Conservation (phyloP, 2,113 vertebrate species). For the Bos javanicus region DNA sequence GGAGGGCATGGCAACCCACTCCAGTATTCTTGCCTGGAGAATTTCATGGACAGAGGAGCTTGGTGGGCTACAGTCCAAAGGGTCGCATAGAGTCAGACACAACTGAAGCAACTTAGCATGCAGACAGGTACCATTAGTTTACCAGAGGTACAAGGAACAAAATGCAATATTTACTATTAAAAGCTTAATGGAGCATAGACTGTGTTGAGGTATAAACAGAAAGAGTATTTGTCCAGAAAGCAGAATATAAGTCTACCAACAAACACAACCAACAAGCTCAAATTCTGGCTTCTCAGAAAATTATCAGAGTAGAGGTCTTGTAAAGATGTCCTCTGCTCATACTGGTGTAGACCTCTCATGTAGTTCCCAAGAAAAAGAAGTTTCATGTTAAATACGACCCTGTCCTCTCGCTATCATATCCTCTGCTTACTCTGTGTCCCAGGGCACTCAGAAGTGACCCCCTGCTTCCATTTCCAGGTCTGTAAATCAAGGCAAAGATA, state of each 20-base stretch:
- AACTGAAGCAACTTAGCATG: background rate
- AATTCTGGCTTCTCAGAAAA: constrained; percentile 24
- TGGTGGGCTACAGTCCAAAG: background rate
- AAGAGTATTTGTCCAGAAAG: constrained; percentile 33
- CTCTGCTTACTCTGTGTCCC: background rate
- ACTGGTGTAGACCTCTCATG: background rate
- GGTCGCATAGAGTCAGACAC: background rate
- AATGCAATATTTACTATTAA: constrained; percentile 42
- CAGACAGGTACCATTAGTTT: background rate
- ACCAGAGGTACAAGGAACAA: background rate
- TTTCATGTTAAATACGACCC: constrained; percentile 9
- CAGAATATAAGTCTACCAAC: background rate
- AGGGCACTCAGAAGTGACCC: background rate
- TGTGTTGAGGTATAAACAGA: background rate
- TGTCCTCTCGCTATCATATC: background rate
- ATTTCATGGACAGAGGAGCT: background rate
- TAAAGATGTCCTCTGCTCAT: background rate
- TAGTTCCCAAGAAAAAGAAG: background rate
- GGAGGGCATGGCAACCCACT: background rate
- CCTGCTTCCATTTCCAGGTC: background rate
- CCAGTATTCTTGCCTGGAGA: background rate
- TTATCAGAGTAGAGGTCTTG: background rate
- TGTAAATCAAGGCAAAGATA: constrained; percentile 14
- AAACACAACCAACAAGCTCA: background rate
- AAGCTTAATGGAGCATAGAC: background rate